Evolutionary conservation across 2,888 invertebrate genomes (phyloP).

Genomic region (Lasius fuliginosus): DNA sequence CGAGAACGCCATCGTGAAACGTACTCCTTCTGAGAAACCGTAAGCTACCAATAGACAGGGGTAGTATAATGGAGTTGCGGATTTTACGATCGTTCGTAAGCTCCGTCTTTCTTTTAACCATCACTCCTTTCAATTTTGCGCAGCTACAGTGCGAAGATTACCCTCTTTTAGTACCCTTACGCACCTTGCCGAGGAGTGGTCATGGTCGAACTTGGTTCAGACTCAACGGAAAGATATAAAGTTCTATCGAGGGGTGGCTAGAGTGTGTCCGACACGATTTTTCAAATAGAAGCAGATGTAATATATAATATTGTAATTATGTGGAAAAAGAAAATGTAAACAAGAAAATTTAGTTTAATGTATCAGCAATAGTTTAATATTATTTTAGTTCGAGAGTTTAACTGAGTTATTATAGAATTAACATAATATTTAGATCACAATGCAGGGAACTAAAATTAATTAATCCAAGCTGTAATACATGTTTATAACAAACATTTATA

Average conservation of each 20-base stretch:
- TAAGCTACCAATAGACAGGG: not conserved
- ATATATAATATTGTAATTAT: not conserved
- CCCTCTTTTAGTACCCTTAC: conserved; percentile 77
- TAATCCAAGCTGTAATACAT: not conserved
- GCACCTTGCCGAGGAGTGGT: conserved; percentile 71
- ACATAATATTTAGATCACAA: not conserved
- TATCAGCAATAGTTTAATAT: not conserved
- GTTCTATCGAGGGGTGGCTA: not conserved
- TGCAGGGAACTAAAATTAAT: not conserved
- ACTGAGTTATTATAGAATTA: not conserved
- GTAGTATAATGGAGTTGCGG: conserved; percentile 28
- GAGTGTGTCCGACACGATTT: conserved; percentile 21
- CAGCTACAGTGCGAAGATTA: conserved; percentile 76
- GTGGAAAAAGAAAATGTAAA: no score
- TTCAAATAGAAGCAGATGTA: not conserved
- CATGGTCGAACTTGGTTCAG: conserved; percentile 68
- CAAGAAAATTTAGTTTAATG: no score
- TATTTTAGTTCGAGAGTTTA: not conserved
- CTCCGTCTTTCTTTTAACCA: conserved; percentile 33
- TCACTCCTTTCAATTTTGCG: conserved; percentile 47
- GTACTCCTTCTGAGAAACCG: conserved; percentile 1
- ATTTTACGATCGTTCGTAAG: conserved; percentile 36
- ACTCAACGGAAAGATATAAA: not conserved
- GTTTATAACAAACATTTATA: not conserved
- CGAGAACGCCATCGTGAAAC: not conserved